Percentiles rank a stretch among this genome's conserved stretches.
phyloP scores from a whole-genome alignment of 2,113 vertebrate species.

The Megalops atlanticus region DNA sequence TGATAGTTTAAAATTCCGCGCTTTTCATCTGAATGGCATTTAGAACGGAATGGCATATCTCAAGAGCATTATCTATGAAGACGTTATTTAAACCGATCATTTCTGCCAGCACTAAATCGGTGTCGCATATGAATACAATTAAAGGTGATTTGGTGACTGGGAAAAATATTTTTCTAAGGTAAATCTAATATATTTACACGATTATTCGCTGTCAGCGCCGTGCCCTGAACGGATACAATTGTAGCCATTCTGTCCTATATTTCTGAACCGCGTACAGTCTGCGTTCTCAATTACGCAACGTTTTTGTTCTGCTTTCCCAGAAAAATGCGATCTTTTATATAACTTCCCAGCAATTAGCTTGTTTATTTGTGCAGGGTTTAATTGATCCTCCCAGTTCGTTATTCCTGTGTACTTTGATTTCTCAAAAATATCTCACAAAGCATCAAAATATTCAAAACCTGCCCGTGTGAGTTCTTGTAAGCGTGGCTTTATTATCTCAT shows the following conservation, averaged over 20 bases:
- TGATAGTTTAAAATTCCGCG: too few species aligned
- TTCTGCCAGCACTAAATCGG: not conserved
- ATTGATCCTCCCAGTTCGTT: conserved; percentile 24
- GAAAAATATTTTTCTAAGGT: not conserved
- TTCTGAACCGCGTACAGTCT: not conserved
- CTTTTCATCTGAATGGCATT: too few species aligned
- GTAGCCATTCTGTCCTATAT: too few species aligned
- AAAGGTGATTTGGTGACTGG: not conserved
- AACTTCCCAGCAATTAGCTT: conserved; percentile 34
- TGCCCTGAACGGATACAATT: too few species aligned
- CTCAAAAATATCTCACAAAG: conserved; percentile 20
- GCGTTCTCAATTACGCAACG: not conserved
- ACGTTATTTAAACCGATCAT: too few species aligned
- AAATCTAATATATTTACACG: not conserved
- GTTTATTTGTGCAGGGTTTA: conserved; percentile 34
- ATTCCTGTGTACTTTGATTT: conserved; percentile 18
- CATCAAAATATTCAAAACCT: conserved; percentile 9
- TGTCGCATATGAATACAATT: not conserved
- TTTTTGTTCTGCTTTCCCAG: conserved; percentile 8
- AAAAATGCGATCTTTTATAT: conserved; percentile 30
- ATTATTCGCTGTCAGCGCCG: not conserved
- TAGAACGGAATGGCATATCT: too few species aligned
- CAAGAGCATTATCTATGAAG: too few species aligned
- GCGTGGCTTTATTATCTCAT: not conserved
- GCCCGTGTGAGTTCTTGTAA: not conserved